phyloP scores from a whole-genome alignment of 2,113 vertebrate species.

The Sylvia atricapilla region DNA sequence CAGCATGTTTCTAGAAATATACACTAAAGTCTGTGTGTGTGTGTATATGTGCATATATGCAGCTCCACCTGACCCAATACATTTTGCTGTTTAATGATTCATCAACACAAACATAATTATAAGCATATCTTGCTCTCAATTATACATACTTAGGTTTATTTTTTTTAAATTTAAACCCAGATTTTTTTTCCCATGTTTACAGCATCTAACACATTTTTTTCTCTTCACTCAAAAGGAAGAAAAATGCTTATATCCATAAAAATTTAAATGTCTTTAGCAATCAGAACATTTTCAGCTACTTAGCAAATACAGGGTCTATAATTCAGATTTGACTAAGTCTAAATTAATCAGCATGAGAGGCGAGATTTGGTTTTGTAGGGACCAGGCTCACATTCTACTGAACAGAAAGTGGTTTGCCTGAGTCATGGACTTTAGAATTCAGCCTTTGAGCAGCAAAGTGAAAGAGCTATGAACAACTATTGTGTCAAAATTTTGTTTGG shows the following conservation, averaged over 20 bases:
- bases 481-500: background rate
- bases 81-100: background rate
- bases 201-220: background rate
- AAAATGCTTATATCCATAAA: background rate
- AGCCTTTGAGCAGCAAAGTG: background rate
- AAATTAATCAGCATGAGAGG: background rate
- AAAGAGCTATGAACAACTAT: background rate
- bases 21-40: accelerated
- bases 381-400: background rate
- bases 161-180: background rate
- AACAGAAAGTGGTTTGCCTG: background rate
- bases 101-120: background rate
- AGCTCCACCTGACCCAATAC: background rate
- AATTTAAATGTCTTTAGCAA: background rate
- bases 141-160: background rate
- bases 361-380: background rate
- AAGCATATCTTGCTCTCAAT: background rate
- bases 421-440: background rate
- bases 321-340: background rate
- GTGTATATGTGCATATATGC: accelerated
- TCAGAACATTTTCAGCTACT: background rate
- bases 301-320: background rate
- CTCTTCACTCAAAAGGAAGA: background rate
- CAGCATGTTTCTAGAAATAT: background rate
- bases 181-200: background rate